A percentile compares a stretch with the other conserved stretches of the same genome.
Conservation (phyloP, 2,113 vertebrate genomes). For the Cromileptes altivelis region DNA sequence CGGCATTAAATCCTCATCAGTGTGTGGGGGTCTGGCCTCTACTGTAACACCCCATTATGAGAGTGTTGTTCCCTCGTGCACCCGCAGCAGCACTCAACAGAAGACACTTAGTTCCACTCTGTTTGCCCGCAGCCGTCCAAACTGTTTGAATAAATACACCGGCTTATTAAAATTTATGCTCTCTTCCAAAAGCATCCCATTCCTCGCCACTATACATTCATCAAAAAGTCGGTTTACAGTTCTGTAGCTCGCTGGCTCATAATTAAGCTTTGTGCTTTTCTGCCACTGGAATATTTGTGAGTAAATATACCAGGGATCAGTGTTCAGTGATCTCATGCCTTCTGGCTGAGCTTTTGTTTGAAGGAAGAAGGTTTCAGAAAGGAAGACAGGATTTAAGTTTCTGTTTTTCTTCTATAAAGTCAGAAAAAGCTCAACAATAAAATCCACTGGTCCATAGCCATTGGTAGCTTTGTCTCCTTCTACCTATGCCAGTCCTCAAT, state of each 20-base stretch:
- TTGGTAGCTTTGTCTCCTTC: too few species aligned
- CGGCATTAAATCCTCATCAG: conserved; percentile 24
- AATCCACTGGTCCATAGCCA: not conserved
- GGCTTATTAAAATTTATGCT: conserved; percentile 63
- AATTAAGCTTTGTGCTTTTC: conserved; percentile 37
- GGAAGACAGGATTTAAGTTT: not conserved
- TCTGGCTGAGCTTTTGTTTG: conserved; percentile 9
- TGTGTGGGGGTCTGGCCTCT: not conserved
- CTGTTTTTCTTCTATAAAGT: not conserved
- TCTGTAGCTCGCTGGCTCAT: conserved; percentile 38
- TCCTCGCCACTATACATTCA: conserved; percentile 60
- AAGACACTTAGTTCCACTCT: conserved; percentile 43
- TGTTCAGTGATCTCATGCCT: not conserved
- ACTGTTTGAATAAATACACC: conserved; percentile 49
- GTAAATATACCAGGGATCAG: conserved; percentile 10
- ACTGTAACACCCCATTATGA: conserved; percentile 3
- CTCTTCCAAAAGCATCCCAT: conserved; percentile 42
- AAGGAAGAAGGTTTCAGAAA: conserved; percentile 2
- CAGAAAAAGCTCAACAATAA: not conserved
- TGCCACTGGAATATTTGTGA: conserved; percentile 15
- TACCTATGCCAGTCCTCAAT: too few species aligned
- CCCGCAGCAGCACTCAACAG: conserved; percentile 22
- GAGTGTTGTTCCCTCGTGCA: conserved; percentile 23
- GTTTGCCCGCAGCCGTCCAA: conserved; percentile 26
- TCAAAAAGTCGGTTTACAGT: conserved; percentile 52